These are phyloP conservation scores for Zootermopsis nevadensis DNA, from an alignment of 2,888 invertebrate genomes.

Conservation along the genomic window DNA sequence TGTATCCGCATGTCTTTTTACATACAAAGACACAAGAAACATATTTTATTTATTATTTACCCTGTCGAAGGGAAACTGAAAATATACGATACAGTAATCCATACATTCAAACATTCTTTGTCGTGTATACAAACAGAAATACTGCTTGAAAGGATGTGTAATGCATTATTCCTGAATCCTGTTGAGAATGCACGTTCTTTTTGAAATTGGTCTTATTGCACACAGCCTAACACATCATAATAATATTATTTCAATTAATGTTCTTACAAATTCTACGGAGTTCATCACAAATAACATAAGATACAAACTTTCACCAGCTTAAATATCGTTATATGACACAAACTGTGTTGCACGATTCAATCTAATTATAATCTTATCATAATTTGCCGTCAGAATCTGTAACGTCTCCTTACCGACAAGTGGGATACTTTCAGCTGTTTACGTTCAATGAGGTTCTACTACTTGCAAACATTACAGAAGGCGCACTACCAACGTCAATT, in stretches of 20 bases:
- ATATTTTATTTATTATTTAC: background rate
- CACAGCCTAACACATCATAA: background rate
- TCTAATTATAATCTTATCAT: too few species aligned
- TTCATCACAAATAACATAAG: too few species aligned
- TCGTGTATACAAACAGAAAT: background rate
- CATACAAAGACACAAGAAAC: background rate
- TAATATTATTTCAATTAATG: background rate
- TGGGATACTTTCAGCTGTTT: too few species aligned
- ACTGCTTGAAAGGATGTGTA: background rate
- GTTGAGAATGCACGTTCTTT: background rate
- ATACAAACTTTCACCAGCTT: too few species aligned
- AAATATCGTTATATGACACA: too few species aligned
- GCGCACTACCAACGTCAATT: too few species aligned
- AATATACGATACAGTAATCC: background rate
- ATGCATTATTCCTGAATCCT: background rate
- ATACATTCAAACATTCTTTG: background rate
- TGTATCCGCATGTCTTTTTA: background rate
- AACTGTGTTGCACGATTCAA: too few species aligned
- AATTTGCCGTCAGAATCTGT: too few species aligned
- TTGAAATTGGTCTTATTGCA: background rate
- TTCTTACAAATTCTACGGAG: too few species aligned
- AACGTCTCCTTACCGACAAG: too few species aligned
- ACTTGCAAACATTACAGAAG: too few species aligned
- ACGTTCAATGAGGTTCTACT: too few species aligned
- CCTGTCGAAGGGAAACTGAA: background rate